Evolutionary conservation across 2,113 vertebrate species (phyloP).

Genomic region (Mustelus asterias): DNA sequence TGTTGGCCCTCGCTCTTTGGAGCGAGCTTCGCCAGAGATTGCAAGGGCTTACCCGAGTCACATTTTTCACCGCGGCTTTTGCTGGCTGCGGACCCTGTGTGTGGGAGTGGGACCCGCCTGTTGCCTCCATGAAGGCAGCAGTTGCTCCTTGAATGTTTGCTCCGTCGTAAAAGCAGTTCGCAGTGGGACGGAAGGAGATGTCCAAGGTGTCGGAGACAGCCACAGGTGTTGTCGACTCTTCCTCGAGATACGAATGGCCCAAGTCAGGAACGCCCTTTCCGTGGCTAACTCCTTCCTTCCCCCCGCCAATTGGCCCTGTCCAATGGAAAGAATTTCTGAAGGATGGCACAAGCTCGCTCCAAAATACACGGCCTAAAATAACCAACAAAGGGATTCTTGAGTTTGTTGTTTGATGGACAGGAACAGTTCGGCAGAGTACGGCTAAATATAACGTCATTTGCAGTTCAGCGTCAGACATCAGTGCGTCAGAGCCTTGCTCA

Average conservation of each 20-base stretch:
- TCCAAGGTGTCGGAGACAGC: too few relatives aligned
- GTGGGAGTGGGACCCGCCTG: neutral
- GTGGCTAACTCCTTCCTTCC: neutral
- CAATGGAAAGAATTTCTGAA: neutral
- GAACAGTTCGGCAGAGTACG: neutral
- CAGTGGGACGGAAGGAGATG: neutral
- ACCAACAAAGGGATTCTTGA: slow-evolving; percentile 7
- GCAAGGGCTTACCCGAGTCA: neutral
- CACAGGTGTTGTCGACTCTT: neutral
- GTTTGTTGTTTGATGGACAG: neutral
- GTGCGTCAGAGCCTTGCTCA: too few relatives aligned
- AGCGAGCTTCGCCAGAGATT: too few relatives aligned
- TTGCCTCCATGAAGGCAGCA: too few relatives aligned
- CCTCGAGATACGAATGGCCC: neutral
- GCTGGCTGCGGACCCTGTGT: neutral
- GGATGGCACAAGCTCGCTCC: neutral
- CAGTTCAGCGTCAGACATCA: neutral
- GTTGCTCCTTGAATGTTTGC: neutral
- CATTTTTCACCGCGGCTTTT: neutral
- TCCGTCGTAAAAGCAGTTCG: neutral
- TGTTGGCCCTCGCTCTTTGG: too few relatives aligned
- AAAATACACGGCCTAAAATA: neutral
- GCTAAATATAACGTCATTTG: neutral
- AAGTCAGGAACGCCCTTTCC: neutral
- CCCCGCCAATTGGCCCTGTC: neutral